A percentile compares a stretch with the other conserved stretches of the same genome.
Evolutionary conservation across 64 coral and sea anemone genomes (phyloP).

Genomic region (Hydrozoanthus tunicans): DNA sequence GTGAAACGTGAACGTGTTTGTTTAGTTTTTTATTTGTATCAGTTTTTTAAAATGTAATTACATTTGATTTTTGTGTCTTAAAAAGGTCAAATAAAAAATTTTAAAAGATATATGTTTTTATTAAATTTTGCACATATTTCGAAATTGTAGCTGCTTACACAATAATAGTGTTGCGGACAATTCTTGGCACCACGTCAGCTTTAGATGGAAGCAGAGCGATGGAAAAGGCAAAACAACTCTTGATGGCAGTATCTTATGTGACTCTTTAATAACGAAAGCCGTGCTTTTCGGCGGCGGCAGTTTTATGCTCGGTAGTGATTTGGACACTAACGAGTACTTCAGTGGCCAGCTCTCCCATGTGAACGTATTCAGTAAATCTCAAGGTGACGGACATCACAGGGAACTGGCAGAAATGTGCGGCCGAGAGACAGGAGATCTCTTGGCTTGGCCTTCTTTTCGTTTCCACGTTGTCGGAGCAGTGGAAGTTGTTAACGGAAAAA

Average conservation of each 20-base stretch:
- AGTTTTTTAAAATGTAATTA: too few relatives aligned
- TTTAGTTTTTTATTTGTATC: too few relatives aligned
- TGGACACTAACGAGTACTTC: neutral
- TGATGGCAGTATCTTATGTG: neutral
- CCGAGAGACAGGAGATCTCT: slow-evolving; percentile 27
- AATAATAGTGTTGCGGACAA: neutral
- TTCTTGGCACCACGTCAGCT: slow-evolving; percentile 35
- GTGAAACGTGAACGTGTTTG: too few relatives aligned
- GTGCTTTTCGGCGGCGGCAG: neutral
- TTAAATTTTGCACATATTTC: neutral
- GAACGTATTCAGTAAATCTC: neutral
- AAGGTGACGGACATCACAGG: neutral
- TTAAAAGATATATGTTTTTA: too few relatives aligned
- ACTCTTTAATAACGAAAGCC: too few relatives aligned
- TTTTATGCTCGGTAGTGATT: slow-evolving; percentile 35
- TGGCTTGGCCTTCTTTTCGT: slow-evolving; percentile 25
- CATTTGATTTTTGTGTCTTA: too few relatives aligned
- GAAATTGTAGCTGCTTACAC: neutral
- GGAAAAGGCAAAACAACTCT: neutral
- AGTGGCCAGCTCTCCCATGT: slow-evolving; percentile 23
- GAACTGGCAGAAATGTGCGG: neutral
- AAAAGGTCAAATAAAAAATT: too few relatives aligned
- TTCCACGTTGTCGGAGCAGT: slow-evolving; percentile 24
- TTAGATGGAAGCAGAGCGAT: neutral
- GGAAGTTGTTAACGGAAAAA: slow-evolving; percentile 30